Conservation (phyloP, 35 echinoderm and acorn worm species). For the Lytechinus variegatus region DNA sequence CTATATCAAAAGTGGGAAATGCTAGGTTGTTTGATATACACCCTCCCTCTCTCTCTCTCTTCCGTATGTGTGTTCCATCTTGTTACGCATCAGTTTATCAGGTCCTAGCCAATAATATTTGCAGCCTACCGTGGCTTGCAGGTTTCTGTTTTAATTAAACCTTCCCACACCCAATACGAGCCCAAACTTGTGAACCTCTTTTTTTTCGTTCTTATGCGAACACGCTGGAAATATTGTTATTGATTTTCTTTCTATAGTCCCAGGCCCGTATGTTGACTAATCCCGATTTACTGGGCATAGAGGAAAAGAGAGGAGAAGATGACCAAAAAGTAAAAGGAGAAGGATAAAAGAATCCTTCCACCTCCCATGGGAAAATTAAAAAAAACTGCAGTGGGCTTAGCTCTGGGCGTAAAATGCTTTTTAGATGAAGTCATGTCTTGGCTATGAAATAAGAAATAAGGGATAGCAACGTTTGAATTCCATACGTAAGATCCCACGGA, state of each 20-base stretch:
- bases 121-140: background rate
- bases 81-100: background rate
- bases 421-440: background rate
- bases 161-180: background rate
- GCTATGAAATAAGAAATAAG: background rate
- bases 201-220: constrained; percentile 26
- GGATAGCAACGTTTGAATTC: background rate
- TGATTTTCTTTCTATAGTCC: constrained; percentile 20
- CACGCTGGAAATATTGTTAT: constrained; percentile 29
- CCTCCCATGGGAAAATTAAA: background rate
- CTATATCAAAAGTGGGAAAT: no score
- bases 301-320: background rate
- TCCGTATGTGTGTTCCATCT: background rate
- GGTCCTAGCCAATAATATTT: constrained; percentile 31
- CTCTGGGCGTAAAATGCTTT: background rate
- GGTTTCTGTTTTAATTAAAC: constrained; percentile 46
- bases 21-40: background rate
- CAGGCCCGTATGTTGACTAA: constrained; percentile 22
- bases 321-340: background rate
- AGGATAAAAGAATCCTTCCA: background rate
- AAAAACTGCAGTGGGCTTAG: background rate
- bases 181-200: constrained; percentile 11
- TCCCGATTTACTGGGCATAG: background rate
- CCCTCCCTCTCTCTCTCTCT: background rate
- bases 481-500: background rate